These are phyloP conservation scores for Halocynthia aurantium DNA, from an alignment of 23 tunicate genomes.

Conservation along the genomic window DNA sequence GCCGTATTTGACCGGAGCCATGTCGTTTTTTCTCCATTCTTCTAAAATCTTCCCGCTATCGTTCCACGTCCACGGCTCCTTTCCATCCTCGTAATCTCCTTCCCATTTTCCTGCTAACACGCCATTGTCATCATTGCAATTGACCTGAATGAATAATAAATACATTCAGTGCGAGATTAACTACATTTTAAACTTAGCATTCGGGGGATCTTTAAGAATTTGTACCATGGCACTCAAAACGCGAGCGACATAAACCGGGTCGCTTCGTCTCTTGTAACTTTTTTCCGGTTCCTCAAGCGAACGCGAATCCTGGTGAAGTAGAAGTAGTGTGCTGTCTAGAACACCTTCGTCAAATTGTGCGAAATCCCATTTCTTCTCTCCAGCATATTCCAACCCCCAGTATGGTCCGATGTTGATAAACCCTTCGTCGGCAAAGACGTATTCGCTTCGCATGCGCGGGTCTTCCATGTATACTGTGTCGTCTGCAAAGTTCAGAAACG, in stretches of 20 bases:
- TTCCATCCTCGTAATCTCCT: constrained; percentile 56
- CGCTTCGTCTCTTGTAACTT: constrained; percentile 34
- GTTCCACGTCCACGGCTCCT: constrained; percentile 51
- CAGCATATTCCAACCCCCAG: background rate
- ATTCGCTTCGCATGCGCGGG: constrained; percentile 56
- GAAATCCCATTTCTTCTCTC: constrained; percentile 66
- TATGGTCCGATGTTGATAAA: constrained; percentile 40
- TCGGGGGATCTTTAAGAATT: background rate
- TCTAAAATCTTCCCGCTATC: constrained; percentile 61
- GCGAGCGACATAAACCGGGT: constrained; percentile 76
- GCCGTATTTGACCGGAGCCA: constrained; percentile 65
- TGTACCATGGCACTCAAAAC: constrained; percentile 85
- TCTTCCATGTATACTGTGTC: constrained; percentile 72
- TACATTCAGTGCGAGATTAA: too few species aligned
- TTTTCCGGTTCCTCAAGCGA: constrained; percentile 50
- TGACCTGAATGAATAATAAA: constrained; percentile 28
- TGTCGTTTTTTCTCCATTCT: constrained; percentile 31
- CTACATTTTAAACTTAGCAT: too few species aligned
- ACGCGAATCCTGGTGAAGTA: constrained; percentile 48
- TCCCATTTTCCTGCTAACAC: constrained; percentile 58
- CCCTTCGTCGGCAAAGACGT: constrained; percentile 61
- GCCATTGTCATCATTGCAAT: constrained; percentile 70
- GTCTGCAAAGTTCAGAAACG: constrained; percentile 25
- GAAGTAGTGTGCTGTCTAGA: constrained; percentile 67
- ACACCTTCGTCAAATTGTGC: constrained; percentile 90